Percentiles rank a stretch among this genome's conserved stretches.
Evolutionary conservation across 2,113 vertebrate species (phyloP).

Genomic region (Nycticorax nycticorax): DNA sequence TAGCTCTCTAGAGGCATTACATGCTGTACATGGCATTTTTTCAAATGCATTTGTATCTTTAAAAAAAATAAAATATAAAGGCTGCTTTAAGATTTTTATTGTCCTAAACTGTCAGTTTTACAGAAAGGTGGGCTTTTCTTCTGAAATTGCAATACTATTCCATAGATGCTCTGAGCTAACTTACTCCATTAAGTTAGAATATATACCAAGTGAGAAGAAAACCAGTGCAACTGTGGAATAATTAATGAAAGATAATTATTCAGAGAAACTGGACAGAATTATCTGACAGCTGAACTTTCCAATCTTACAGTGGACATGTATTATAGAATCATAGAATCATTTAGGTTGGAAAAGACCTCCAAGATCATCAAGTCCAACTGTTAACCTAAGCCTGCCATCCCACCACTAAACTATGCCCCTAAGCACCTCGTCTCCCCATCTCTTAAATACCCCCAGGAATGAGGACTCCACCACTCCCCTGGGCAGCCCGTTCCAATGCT

Average conservation of each 20-base stretch:
- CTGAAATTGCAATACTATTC: not conserved
- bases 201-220: not conserved
- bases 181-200: not conserved
- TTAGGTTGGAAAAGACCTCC: too few species aligned
- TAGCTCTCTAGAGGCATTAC: not conserved
- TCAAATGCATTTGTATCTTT: not conserved
- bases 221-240: not conserved
- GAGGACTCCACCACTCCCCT: too few species aligned
- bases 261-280: not conserved
- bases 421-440: too few species aligned
- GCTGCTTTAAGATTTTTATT: not conserved
- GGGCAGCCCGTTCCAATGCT: too few species aligned
- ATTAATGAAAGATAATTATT: not conserved
- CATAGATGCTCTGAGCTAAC: not conserved
- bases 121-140: not conserved
- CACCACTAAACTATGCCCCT: too few species aligned
- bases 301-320: rapidly evolving
- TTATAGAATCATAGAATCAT: not conserved
- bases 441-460: too few species aligned
- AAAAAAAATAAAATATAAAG: not conserved
- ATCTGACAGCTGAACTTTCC: not conserved
- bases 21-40: not conserved
- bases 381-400: too few species aligned
- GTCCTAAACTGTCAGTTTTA: not conserved
- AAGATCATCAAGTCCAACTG: too few species aligned